Base-by-base conservation (phyloP, 2,113 vertebrate genomes). In the Haemorhous mexicanus region DNA sequence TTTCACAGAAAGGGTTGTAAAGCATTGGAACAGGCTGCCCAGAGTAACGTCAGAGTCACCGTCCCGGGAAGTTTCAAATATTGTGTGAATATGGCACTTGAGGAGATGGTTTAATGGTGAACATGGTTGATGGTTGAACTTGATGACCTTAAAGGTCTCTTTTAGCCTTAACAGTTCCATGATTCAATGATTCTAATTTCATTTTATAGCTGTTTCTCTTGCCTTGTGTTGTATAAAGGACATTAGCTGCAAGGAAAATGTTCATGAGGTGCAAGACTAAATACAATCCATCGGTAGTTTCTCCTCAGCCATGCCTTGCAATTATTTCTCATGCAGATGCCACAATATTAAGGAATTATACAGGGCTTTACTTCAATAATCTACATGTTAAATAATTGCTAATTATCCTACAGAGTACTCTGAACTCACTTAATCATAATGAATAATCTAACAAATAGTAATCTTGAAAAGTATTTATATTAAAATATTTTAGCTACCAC, bases 11-110 rank as follows among this genome's bases (percentile, higher is more conserved):
- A 16, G 23, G 3, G 28, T 16, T 39, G 16, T 47, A 55, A 78
- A 55, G 13, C 41, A 17, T 16, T 70, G 23, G 28, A 53, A 62
- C 10, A 39, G 39, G 39, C 12, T 53, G 23, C 23, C 4, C 44
- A 50, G 44, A 50, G 35, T 15, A 86, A 37, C 0, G 2, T 7
- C 16, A 70, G 39, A 46, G 13, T 23, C n/a, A 62, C 7, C 13
- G 30, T 30, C 39, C 19, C 0, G 0, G 10, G 19, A n/a, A 78
- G 13, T 39, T 53, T 16, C 33, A 62, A 10, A 55, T 39, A 21
- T 11, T 39, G 13, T 70, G 41, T 39, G 13, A 46, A n/a, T 70
- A 39, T 41, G 64, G 47, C 41, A 41, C 30, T 70, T 87, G n/a
- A 62, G 41, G 56, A n/a, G 16, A 21, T 16, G 28, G 55, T 76